Conservation (phyloP, 2,888 invertebrate genomes). For the Lepetodrilus schrolli region DNA sequence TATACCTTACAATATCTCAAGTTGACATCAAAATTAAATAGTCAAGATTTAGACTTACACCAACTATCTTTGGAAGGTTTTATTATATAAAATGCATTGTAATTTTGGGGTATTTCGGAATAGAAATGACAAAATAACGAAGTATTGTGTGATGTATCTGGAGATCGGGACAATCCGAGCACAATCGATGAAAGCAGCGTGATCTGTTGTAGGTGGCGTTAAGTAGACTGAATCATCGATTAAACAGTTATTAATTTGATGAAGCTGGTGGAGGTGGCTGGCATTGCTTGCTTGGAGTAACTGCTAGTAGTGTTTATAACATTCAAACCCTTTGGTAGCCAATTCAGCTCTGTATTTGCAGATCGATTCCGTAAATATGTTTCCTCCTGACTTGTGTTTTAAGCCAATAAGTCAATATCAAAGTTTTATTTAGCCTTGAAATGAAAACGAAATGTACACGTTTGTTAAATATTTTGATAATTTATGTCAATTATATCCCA, state of each 20-base stretch:
- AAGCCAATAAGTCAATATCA: constrained; percentile 2
- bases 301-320: not conserved
- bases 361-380: constrained; percentile 29
- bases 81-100: too few species aligned
- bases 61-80: too few species aligned
- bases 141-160: too few species aligned
- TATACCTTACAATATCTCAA: not conserved
- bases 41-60: not conserved
- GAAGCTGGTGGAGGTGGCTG: not conserved
- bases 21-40: not conserved
- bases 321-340: not conserved
- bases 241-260: constrained; percentile 2
- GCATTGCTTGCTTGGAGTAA: not conserved
- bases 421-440: constrained; percentile 17
- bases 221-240: too few species aligned
- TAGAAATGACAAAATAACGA: too few species aligned
- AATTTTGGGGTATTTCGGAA: too few species aligned
- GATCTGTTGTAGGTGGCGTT: too few species aligned
- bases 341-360: constrained; percentile 10
- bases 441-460: constrained; percentile 18
- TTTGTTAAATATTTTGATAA: constrained; percentile 13
- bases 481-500: not conserved
- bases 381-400: constrained; percentile 10
- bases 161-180: too few species aligned
- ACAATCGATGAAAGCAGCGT: too few species aligned